phyloP scores from a whole-genome alignment of 2,113 vertebrate species.

The Lophochroa leadbeateri region DNA sequence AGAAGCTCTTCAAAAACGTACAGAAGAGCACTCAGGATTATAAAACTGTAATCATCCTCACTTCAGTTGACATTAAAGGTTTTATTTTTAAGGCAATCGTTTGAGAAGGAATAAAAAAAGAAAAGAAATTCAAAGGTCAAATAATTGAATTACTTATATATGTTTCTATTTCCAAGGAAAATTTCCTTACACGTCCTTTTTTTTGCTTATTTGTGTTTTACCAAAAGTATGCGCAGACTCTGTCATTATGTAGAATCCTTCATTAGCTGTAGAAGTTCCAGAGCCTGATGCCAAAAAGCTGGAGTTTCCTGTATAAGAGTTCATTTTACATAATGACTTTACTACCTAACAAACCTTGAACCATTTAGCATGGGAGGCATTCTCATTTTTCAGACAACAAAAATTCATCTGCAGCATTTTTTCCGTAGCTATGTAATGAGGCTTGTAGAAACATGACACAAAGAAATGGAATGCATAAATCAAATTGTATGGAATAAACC shows the following conservation, averaged over 20 bases:
- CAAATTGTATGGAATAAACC: not conserved
- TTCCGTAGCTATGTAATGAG: not conserved
- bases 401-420: slow-evolving; percentile 25
- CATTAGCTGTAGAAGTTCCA: not conserved
- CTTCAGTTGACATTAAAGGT: not conserved
- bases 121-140: not conserved
- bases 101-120: not conserved
- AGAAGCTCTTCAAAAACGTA: not conserved
- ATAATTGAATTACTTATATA: not conserved
- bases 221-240: not conserved
- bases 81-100: not conserved
- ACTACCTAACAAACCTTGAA: slow-evolving; percentile 25
- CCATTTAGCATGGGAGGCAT: not conserved
- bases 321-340: slow-evolving; percentile 7
- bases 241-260: not conserved
- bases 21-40: not conserved
- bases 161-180: not conserved
- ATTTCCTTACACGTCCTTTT: not conserved
- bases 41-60: not conserved
- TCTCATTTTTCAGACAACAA: slow-evolving; percentile 47
- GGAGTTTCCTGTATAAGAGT: not conserved
- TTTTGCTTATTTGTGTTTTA: not conserved
- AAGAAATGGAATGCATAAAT: slow-evolving; percentile 45
- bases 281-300: not conserved
- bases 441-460: slow-evolving; percentile 42